Evolutionary conservation across 2,113 vertebrate species (phyloP).

Genomic region (Addax nasomaculatus): DNA sequence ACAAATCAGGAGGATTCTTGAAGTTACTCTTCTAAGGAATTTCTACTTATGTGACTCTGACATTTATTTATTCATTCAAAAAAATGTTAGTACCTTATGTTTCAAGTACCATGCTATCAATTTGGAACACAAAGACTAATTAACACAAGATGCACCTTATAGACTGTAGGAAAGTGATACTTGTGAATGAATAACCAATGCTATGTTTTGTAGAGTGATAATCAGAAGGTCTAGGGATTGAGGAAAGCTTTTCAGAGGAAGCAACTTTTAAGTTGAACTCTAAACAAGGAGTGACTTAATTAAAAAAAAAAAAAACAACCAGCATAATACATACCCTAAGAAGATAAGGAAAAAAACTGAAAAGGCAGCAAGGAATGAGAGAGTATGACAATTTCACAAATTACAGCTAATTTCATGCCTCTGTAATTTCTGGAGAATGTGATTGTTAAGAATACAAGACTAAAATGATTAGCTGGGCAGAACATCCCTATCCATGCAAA

Average conservation of each 20-base stretch:
- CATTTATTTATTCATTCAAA: background rate
- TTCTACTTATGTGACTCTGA: background rate
- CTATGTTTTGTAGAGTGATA: background rate
- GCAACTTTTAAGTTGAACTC: background rate
- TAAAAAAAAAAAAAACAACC: background rate
- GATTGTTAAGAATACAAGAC: background rate
- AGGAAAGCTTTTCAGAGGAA: background rate
- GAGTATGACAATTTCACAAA: background rate
- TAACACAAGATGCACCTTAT: background rate
- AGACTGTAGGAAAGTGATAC: background rate
- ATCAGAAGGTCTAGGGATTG: background rate
- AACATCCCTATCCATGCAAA: background rate
- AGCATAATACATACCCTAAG: background rate
- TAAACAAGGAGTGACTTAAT: background rate
- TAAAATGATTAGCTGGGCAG: background rate
- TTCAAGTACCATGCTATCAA: background rate
- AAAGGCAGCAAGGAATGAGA: background rate
- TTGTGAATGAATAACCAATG: background rate
- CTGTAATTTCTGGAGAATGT: background rate
- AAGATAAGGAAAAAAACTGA: background rate
- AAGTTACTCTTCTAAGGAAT: background rate
- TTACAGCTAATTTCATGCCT: background rate
- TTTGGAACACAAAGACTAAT: background rate
- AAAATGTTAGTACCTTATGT: background rate
- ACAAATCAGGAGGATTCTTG: background rate